Evolutionary conservation across 1,140 invertebrate genomes (phyloP).

Genomic region (Macrostomum lignano): DNA sequence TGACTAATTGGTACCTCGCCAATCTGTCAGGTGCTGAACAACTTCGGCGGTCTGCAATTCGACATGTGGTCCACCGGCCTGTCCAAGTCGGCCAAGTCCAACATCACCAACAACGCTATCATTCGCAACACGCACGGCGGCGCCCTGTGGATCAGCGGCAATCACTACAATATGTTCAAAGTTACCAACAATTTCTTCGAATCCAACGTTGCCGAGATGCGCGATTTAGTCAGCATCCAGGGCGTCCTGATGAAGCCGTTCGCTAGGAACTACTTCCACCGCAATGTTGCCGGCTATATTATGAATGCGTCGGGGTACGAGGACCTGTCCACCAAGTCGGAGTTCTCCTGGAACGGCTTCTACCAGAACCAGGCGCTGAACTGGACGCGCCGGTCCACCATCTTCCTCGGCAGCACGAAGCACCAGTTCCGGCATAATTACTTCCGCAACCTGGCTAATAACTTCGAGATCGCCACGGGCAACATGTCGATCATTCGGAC

Average conservation of each 20-base stretch:
- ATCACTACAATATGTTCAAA: not conserved
- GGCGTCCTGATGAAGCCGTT: slow-evolving; percentile 56
- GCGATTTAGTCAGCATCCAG: slow-evolving; percentile 24
- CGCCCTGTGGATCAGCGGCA: slow-evolving; percentile 44
- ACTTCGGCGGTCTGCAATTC: slow-evolving; percentile 61
- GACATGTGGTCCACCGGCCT: slow-evolving; percentile 52
- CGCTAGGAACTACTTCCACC: slow-evolving; percentile 59
- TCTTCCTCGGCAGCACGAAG: slow-evolving; percentile 65
- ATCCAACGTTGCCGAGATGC: slow-evolving; percentile 26
- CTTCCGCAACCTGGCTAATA: slow-evolving; percentile 76
- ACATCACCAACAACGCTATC: slow-evolving; percentile 66
- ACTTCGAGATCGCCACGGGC: slow-evolving; percentile 75
- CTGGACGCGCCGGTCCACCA: slow-evolving; percentile 43
- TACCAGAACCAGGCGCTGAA: slow-evolving; percentile 41
- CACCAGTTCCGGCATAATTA: slow-evolving; percentile 79
- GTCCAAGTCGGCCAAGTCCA: slow-evolving; percentile 50
- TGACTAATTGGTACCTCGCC: slow-evolving; percentile 50
- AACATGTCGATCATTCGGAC: slow-evolving; percentile 58
- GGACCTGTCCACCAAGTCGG: slow-evolving; percentile 54
- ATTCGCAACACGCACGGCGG: slow-evolving; percentile 53
- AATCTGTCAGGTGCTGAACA: slow-evolving; percentile 37
- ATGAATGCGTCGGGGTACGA: slow-evolving; percentile 69
- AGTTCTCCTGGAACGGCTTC: slow-evolving; percentile 61
- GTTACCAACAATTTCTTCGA: slow-evolving; percentile 53
- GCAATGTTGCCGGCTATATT: slow-evolving; percentile 59